Percentiles rank a stretch among this genome's conserved stretches.
Evolutionary conservation across 2,113 vertebrate species (phyloP).

Genomic region (Synchiropus splendidus): DNA sequence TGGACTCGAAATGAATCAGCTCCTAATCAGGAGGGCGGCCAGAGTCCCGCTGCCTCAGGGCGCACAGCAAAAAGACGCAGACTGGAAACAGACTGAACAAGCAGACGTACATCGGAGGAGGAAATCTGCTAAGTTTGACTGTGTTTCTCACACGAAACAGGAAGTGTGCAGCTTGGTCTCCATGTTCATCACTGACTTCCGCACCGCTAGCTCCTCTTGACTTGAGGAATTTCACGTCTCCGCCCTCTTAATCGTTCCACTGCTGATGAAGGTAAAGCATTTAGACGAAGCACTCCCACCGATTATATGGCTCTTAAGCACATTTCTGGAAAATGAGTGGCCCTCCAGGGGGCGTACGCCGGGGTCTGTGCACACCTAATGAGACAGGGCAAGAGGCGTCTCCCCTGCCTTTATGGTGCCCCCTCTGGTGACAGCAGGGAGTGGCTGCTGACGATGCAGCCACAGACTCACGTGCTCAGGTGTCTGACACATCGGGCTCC

Average conservation of each 20-base stretch:
- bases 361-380: conserved; percentile 11
- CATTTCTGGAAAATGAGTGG: conserved; percentile 39
- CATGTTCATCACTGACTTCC: too few relatives aligned
- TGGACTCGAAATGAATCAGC: too few relatives aligned
- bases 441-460: conserved; percentile 47
- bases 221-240: too few relatives aligned
- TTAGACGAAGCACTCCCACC: conserved; percentile 28
- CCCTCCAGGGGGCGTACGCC: conserved; percentile 12
- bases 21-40: too few relatives aligned
- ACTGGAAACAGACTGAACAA: conserved; percentile 24
- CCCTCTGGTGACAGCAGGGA: conserved; percentile 27
- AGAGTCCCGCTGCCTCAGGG: too few relatives aligned
- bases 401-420: conserved; percentile 33
- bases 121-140: too few relatives aligned
- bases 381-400: conserved; percentile 17
- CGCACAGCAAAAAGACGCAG: conserved; percentile 1
- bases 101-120: too few relatives aligned
- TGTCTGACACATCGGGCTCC: conserved; percentile 9
- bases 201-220: too few relatives aligned
- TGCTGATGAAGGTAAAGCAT: too few relatives aligned
- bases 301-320: conserved; percentile 33
- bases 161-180: too few relatives aligned
- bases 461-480: conserved; percentile 17
- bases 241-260: too few relatives aligned
- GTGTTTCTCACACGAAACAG: too few relatives aligned